A percentile compares a stretch with the other conserved stretches of the same genome.
phyloP scores from a whole-genome alignment of 2,113 vertebrate genomes.

The Campylomormyrus tamandua region DNA sequence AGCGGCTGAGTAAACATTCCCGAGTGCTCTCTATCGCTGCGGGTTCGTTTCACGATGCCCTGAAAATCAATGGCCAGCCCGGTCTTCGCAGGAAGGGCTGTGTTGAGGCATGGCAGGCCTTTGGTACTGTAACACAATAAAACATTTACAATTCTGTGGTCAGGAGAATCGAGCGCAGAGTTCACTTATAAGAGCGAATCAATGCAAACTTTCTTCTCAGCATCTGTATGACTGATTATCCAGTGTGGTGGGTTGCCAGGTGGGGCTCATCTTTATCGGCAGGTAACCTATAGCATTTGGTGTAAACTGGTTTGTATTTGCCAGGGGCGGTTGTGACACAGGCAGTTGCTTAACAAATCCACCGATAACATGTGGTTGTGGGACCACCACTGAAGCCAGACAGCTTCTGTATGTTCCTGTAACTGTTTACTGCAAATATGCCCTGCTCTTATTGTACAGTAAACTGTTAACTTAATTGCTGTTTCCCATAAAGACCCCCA shows the following conservation, averaged over 20 bases:
- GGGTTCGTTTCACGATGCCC: slow-evolving; percentile 12
- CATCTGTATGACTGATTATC: slow-evolving; percentile 24
- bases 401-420: background rate
- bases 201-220: slow-evolving; percentile 10
- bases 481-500: background rate
- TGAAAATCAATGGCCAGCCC: slow-evolving; percentile 10
- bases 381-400: background rate
- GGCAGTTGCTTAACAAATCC: slow-evolving; percentile 14
- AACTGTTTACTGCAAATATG: background rate
- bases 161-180: slow-evolving; percentile 11
- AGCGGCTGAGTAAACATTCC: slow-evolving; percentile 15
- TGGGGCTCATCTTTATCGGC: background rate
- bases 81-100: background rate
- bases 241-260: background rate
- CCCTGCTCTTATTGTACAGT: background rate
- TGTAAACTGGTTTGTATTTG: slow-evolving; percentile 18
- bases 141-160: slow-evolving; percentile 15
- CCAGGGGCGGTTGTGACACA: slow-evolving; percentile 1
- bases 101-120: background rate
- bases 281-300: slow-evolving; percentile 12
- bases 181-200: slow-evolving; percentile 17
- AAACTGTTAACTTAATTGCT: background rate
- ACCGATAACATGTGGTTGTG: background rate
- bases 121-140: slow-evolving; percentile 19
- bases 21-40: background rate